A percentile compares a stretch with the other conserved stretches of the same genome.
phyloP scores from a whole-genome alignment of 2,113 vertebrate genomes.

The Antechinus stuartii region DNA sequence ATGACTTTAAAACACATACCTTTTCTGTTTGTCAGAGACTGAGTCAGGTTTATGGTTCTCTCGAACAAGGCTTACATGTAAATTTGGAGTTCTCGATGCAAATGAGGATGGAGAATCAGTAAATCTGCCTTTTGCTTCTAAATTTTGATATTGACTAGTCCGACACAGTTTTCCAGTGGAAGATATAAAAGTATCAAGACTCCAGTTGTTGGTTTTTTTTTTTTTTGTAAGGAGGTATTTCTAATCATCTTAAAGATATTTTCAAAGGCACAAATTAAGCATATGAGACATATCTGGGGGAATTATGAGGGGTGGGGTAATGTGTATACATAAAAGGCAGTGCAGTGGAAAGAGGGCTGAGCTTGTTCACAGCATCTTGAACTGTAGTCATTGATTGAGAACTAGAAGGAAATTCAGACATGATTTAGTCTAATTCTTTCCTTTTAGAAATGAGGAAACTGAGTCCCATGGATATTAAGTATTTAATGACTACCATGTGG shows the following conservation, averaged over 20 bases:
- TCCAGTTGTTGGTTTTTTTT: not conserved
- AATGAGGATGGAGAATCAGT: not conserved
- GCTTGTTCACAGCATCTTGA: not conserved
- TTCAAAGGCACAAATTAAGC: not conserved
- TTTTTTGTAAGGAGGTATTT: not conserved
- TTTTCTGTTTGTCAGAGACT: not conserved
- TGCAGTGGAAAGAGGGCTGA: not conserved
- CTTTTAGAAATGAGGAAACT: not conserved
- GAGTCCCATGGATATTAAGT: not conserved
- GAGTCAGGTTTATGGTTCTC: not conserved
- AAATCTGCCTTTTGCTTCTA: not conserved
- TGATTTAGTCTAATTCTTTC: not conserved
- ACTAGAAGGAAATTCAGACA: not conserved
- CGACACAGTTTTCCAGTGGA: not conserved
- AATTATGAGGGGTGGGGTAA: not conserved
- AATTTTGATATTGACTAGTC: not conserved
- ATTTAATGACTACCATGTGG: not conserved
- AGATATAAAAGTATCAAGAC: not conserved
- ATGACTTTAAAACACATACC: not conserved
- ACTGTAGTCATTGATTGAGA: not conserved
- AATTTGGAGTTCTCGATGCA: not conserved
- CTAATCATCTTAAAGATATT: not conserved
- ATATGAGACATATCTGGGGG: not conserved
- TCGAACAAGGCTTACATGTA: not conserved
- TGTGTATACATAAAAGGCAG: not conserved